Conservation (phyloP, 2,113 vertebrate species). For the Heterochromis multidens region DNA sequence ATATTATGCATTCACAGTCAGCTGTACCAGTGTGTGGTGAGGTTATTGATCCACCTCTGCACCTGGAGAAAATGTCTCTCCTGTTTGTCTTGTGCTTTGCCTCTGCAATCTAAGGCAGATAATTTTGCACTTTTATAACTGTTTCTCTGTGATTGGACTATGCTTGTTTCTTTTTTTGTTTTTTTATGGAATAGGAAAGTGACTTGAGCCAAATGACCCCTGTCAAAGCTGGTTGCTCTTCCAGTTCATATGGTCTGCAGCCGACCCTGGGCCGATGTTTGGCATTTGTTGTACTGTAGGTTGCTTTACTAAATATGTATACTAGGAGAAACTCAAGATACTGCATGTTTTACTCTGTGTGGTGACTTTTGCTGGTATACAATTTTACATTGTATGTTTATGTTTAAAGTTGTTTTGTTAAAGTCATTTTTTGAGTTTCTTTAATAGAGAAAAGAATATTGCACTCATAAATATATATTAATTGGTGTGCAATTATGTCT, state of each 20-base stretch:
- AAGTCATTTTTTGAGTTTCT: not conserved
- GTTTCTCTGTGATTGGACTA: not conserved
- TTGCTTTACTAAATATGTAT: not conserved
- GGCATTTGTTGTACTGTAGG: not conserved
- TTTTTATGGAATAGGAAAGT: not conserved
- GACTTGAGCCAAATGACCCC: not conserved
- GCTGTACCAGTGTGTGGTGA: too few species aligned
- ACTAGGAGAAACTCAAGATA: too few species aligned
- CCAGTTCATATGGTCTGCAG: not conserved
- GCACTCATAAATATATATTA: not conserved
- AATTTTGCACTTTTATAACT: not conserved
- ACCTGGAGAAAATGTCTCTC: not conserved
- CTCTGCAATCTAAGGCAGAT: not conserved
- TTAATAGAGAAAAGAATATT: not conserved
- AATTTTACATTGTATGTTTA: too few species aligned
- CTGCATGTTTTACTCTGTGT: too few species aligned
- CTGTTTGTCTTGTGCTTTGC: not conserved
- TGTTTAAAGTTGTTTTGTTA: not conserved
- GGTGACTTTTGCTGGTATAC: too few species aligned
- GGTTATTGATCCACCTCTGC: too few species aligned
- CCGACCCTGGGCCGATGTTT: not conserved
- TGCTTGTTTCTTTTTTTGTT: not conserved
- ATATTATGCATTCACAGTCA: too few species aligned
- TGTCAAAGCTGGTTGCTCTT: not conserved
- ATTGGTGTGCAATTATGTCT: not conserved